phyloP scores from a whole-genome alignment of 1,140 invertebrate species.

The Condylostylus longicornis region DNA sequence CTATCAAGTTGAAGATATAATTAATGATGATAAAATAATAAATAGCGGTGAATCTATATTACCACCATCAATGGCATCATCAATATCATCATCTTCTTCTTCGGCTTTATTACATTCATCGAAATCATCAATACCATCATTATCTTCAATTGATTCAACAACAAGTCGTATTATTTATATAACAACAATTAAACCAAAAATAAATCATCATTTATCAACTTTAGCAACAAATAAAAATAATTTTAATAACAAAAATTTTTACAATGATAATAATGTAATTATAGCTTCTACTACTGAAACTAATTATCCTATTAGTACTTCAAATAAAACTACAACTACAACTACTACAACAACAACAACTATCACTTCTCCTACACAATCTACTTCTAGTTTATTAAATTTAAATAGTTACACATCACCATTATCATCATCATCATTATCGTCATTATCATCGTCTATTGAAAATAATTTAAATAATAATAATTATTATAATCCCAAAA shows the following conservation, averaged over 20 bases:
- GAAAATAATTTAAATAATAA: no score
- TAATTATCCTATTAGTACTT: not conserved
- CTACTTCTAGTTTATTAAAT: conserved; percentile 1
- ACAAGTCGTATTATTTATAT: not conserved
- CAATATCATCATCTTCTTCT: conserved; percentile 4
- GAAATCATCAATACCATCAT: conserved; percentile 2
- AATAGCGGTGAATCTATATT: conserved; percentile 1
- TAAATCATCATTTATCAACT: not conserved
- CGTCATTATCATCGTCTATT: not conserved
- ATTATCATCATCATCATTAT: conserved; percentile 2
- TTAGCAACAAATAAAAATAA: conserved; percentile 1
- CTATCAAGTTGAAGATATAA: not conserved
- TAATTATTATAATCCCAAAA: no score
- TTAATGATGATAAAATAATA: conserved; percentile 13
- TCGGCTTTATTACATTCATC: conserved; percentile 1
- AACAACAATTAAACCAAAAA: conserved; percentile 13
- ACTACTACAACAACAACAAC: conserved; percentile 4
- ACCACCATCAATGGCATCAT: conserved; percentile 2
- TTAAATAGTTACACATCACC: conserved; percentile 1
- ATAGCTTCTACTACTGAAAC: no score
- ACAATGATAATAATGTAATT: no score
- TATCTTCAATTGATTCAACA: not conserved
- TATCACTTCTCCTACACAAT: conserved; percentile 4
- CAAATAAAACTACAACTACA: conserved; percentile 2
- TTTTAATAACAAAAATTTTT: no score